Conservation (phyloP, 2,797 vertebrate genomes). For the Mormyrops attenuatus region DNA sequence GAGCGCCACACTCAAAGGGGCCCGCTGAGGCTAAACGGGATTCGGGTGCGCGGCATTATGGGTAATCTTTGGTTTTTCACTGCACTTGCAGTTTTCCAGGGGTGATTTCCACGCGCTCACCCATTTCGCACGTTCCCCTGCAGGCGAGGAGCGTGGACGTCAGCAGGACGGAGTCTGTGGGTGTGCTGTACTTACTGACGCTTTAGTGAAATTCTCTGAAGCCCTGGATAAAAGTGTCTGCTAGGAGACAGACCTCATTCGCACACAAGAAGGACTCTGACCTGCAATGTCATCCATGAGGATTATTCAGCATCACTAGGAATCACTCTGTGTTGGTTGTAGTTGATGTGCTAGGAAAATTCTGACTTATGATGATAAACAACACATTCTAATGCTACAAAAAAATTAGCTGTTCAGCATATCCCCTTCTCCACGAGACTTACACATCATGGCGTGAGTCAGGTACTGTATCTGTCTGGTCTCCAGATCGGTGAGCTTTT, state of each 20-base stretch:
- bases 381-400: neutral
- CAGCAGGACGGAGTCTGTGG: neutral
- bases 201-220: neutral
- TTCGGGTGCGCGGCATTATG: neutral
- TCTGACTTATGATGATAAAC: neutral
- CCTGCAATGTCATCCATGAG: neutral
- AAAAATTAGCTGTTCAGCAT: neutral
- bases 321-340: neutral
- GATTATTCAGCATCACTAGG: neutral
- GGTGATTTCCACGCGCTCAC: neutral
- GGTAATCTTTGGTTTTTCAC: neutral
- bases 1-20: neutral
- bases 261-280: neutral
- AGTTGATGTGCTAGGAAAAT: neutral
- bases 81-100: neutral
- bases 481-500: constrained; percentile 65
- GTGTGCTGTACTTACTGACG: neutral
- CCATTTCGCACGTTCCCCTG: neutral
- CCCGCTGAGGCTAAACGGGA: neutral
- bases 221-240: neutral
- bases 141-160: neutral
- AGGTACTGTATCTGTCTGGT: constrained; percentile 68
- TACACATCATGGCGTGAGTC: constrained; percentile 74
- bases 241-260: neutral
- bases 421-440: constrained; percentile 44